These are phyloP conservation scores for Neria commutata DNA, from an alignment of 2,888 invertebrate species.

Conservation along the genomic window DNA sequence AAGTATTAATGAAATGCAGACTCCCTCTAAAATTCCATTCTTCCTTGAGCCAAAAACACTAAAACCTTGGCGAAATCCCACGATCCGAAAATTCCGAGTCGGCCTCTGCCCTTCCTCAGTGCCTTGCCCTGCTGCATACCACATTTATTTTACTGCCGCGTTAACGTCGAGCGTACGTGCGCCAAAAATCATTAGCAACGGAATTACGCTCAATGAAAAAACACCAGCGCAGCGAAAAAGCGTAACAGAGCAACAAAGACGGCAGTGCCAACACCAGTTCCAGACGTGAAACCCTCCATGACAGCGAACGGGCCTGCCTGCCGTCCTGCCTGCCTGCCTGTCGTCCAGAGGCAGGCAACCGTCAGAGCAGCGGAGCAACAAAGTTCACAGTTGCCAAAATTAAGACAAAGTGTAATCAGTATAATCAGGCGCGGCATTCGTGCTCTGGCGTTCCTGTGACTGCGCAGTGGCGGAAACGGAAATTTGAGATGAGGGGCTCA, in stretches of 20 bases:
- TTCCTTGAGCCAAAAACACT: no score
- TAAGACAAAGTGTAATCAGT: conserved; percentile 45
- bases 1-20: no score
- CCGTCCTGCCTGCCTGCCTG: background rate
- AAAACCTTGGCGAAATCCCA: no score
- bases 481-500: no score
- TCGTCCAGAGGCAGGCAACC: background rate
- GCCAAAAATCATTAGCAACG: conserved; percentile 59
- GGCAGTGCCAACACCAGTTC: background rate
- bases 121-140: background rate
- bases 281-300: background rate
- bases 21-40: no score
- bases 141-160: background rate
- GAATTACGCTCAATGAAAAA: conserved; percentile 57
- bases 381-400: conserved; percentile 24
- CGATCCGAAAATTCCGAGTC: no score
- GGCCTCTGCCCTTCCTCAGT: background rate
- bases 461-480: no score
- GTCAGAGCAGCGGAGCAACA: background rate
- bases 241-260: background rate
- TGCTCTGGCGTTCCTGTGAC: no score
- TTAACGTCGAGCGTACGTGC: no score
- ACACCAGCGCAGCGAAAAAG: conserved; percentile 1
- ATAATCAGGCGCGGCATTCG: conserved; percentile 45
- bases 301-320: conserved; percentile 1